phyloP scores from a whole-genome alignment of 1,140 invertebrate genomes.

The Trichogramma pretiosum region DNA sequence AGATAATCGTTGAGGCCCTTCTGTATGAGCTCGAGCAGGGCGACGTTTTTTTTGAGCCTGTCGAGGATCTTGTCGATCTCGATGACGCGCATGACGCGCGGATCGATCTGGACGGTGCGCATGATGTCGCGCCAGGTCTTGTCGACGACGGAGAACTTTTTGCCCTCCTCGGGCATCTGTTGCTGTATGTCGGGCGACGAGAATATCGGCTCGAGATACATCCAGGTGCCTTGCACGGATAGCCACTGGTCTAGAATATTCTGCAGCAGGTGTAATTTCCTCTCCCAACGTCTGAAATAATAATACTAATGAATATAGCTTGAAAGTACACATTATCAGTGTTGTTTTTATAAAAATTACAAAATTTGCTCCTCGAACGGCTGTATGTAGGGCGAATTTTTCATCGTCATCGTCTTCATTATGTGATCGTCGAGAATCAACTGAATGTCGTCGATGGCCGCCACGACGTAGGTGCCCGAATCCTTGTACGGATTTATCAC shows the following conservation, averaged over 20 bases:
- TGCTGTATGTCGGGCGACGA: constrained; percentile 93
- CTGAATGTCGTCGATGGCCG: constrained; percentile 89
- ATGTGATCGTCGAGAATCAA: constrained; percentile 89
- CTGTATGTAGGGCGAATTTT: constrained; percentile 91
- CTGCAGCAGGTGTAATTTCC: constrained; percentile 64
- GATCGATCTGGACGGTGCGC: constrained; percentile 71
- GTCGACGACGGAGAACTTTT: constrained; percentile 79
- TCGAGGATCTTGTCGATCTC: constrained; percentile 92
- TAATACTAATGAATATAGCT: constrained; percentile 10
- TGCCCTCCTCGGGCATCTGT: constrained; percentile 80
- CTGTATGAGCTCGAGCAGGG: constrained; percentile 78
- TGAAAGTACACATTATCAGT: not conserved
- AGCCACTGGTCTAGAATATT: constrained; percentile 92
- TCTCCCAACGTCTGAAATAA: constrained; percentile 60
- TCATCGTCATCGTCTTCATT: constrained; percentile 92
- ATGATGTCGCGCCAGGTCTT: constrained; percentile 93
- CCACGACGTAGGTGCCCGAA: constrained; percentile 81
- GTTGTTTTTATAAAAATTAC: constrained; percentile 42
- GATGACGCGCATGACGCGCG: constrained; percentile 71
- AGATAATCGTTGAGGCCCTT: constrained; percentile 90
- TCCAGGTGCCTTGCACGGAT: constrained; percentile 91
- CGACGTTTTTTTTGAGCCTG: constrained; percentile 77
- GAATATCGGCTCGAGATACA: constrained; percentile 95
- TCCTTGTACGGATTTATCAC: constrained; percentile 71
- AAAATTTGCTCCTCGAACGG: constrained; percentile 73